Base-by-base conservation (phyloP, 2,888 invertebrate species). In the Brenthis hecate region DNA sequence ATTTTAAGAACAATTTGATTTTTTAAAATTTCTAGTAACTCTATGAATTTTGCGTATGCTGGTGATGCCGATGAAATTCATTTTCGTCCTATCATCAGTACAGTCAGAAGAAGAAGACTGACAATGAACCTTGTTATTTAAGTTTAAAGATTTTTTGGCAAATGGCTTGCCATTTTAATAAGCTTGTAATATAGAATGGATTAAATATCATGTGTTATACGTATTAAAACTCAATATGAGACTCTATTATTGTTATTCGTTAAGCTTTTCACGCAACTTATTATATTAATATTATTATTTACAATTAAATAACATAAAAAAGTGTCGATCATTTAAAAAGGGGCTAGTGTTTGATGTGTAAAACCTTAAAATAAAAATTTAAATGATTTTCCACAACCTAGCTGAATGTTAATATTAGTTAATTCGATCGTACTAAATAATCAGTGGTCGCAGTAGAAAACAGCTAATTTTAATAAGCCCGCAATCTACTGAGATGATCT, bases 381-480 rank as follows among this genome's bases (percentile, higher is more conserved):
- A 8, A 43, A 43, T 11, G 11, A 43, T 43, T 43, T 14, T 48
- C 47, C n/a, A 50, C n/a, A 68, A 70, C 65, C 58, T 67, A 54
- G 32, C 23, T 54, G 48, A 32, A 65, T 65, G 43, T 69, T 56
- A 50, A 16, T 13, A 68, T 66, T 70, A 65, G 63, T 56, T 73
- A 73, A 74, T 71, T 69, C 70, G 70, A 76, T 75, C 63, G 56
- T 65, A 65, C 72, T 65, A 76, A 78, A 75, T 72, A 75, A 78
- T 75, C 75, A 72, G 68, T 72, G 68, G 69, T 69, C 51, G 32
- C 43, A 11, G 71, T 68, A 68, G 75, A 79, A 75, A 81, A 81
- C 65, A 66, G 66, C 69, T 75, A 63, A 74, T 82, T 85, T 81
- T 73, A 85, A 83, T 84, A 81, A 86, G 81, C 78, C 76, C 77